These are phyloP conservation scores for Tenebrio molitor DNA, from an alignment of 1,140 invertebrate genomes.

Conservation along the genomic window DNA sequence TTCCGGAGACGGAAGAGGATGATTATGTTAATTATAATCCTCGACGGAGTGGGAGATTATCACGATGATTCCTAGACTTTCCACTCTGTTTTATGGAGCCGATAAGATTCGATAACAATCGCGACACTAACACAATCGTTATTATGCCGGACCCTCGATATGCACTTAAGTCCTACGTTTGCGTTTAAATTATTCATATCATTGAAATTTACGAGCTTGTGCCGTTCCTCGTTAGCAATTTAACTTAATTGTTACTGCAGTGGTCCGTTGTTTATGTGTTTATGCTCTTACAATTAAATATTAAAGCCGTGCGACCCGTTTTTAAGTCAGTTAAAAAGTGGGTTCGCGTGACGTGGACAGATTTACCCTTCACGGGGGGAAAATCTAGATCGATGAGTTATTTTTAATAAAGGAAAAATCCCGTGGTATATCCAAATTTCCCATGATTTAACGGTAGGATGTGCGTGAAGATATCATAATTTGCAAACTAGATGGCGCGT, in stretches of 20 bases:
- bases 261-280: not conserved
- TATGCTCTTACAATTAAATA: not conserved
- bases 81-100: too few species aligned
- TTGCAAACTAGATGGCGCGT: too few species aligned
- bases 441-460: too few species aligned
- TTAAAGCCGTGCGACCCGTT: not conserved
- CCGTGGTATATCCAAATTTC: too few species aligned
- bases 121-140: not conserved
- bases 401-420: too few species aligned
- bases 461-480: too few species aligned
- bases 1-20: not conserved
- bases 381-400: not conserved
- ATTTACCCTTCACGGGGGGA: not conserved
- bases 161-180: conserved; percentile 2
- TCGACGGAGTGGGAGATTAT: too few species aligned
- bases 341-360: not conserved
- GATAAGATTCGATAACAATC: not conserved
- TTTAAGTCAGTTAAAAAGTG: not conserved
- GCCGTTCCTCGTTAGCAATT: not conserved
- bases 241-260: not conserved
- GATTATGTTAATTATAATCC: too few species aligned
- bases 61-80: too few species aligned
- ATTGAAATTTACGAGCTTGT: not conserved
- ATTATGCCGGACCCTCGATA: not conserved
- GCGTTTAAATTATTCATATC: conserved; percentile 25